Percentiles rank a stretch among this genome's conserved stretches.
Evolutionary conservation across 1,140 invertebrate species (phyloP).

Genomic region (Caenorhabditis tropicalis): DNA sequence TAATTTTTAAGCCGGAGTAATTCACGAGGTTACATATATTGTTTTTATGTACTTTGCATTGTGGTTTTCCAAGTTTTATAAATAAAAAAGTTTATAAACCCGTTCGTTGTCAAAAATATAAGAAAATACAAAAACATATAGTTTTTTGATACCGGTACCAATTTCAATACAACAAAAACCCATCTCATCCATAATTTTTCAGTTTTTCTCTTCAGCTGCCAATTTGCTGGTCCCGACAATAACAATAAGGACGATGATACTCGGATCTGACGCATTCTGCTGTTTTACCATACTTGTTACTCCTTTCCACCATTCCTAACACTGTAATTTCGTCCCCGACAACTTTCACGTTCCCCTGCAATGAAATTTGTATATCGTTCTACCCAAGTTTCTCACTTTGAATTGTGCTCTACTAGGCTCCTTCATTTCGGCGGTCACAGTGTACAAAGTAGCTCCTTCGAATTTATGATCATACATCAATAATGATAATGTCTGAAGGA

Average conservation of each 20-base stretch:
- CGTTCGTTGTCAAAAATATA: too few relatives aligned
- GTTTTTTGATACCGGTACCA: too few relatives aligned
- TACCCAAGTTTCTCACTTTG: neutral
- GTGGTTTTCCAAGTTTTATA: too few relatives aligned
- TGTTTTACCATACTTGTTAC: slow-evolving; percentile 6
- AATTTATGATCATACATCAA: neutral
- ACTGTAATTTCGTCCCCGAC: neutral
- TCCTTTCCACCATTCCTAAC: slow-evolving; percentile 2
- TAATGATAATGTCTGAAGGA: neutral
- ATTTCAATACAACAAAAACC: too few relatives aligned
- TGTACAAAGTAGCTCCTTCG: neutral
- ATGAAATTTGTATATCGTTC: neutral
- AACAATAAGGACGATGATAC: slow-evolving; percentile 10
- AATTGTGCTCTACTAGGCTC: neutral
- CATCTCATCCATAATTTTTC: too few relatives aligned
- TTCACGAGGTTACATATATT: too few relatives aligned
- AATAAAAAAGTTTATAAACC: too few relatives aligned
- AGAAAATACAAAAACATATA: too few relatives aligned
- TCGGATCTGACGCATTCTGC: slow-evolving; percentile 1
- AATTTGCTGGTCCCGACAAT: neutral
- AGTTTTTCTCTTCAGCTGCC: too few relatives aligned
- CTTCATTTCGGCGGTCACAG: neutral
- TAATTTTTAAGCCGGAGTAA: too few relatives aligned
- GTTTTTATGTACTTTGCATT: too few relatives aligned
- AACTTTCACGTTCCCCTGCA: slow-evolving; percentile 1